Conservation (phyloP, 2,888 invertebrate species). For the Eudemis profundana region DNA sequence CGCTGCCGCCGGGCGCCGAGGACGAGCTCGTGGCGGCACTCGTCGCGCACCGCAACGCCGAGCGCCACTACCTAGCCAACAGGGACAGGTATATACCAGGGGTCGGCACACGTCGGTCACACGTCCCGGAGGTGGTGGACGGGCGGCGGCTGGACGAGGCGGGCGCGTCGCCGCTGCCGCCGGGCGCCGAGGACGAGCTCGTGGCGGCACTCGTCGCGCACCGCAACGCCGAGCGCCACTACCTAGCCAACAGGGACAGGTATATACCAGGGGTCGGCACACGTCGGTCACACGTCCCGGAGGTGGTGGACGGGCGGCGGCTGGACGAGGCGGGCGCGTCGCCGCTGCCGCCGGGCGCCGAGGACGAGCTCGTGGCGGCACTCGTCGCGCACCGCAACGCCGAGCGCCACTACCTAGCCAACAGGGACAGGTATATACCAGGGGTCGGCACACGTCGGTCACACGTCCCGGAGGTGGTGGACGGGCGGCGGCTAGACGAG, state of each 20-base stretch:
- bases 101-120: neutral
- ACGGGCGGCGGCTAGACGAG: no score
- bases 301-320: no score
- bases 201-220: neutral
- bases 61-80: neutral
- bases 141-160: no score
- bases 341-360: constrained; percentile 1
- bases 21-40: neutral
- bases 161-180: neutral
- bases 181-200: neutral
- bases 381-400: neutral
- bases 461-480: neutral
- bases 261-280: neutral
- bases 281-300: neutral
- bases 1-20: neutral
- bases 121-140: constrained; percentile 56
- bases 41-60: neutral
- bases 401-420: neutral
- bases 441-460: neutral
- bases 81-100: neutral
- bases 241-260: neutral
- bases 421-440: constrained; percentile 68
- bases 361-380: neutral
- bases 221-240: neutral
- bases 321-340: no score